Evolutionary conservation across 1,140 invertebrate genomes (phyloP).

Genomic region (Polyergus mexicanus): DNA sequence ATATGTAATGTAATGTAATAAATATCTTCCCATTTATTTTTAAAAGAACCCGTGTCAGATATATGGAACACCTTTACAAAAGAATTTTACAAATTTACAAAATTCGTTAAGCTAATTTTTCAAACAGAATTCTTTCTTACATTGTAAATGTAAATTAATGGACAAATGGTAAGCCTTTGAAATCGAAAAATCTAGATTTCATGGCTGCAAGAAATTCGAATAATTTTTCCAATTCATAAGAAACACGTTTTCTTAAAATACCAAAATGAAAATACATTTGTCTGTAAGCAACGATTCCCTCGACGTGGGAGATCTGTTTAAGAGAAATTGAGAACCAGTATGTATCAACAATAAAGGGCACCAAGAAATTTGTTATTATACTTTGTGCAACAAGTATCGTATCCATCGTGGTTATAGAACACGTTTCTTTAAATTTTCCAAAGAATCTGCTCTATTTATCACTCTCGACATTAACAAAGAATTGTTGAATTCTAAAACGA

Average conservation of each 20-base stretch:
- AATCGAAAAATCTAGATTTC: not conserved
- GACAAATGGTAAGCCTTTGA: not conserved
- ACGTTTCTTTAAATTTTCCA: conserved; percentile 44
- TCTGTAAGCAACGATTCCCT: conserved; percentile 65
- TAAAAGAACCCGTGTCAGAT: not conserved
- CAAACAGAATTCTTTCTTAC: not conserved
- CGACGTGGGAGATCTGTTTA: conserved; percentile 71
- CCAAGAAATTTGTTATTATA: conserved; percentile 63
- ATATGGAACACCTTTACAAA: not conserved
- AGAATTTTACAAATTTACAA: not conserved
- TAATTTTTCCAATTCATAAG: not conserved
- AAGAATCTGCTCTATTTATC: conserved; percentile 31
- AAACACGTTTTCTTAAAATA: conserved; percentile 26
- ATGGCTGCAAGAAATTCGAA: not conserved
- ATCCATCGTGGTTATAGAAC: conserved; percentile 59
- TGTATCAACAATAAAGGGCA: conserved; percentile 38
- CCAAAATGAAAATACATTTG: conserved; percentile 39
- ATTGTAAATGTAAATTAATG: not conserved
- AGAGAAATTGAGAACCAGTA: conserved; percentile 65
- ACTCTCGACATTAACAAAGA: not conserved
- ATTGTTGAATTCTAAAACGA: not conserved
- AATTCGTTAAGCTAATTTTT: not conserved
- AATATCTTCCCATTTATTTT: not conserved
- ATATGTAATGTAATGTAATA: too few relatives aligned
- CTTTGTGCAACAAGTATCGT: conserved; percentile 79